Percentiles rank a stretch among this genome's conserved stretches.
phyloP scores from a whole-genome alignment of 1,140 invertebrate species.

The Euwallacea fornicatus region DNA sequence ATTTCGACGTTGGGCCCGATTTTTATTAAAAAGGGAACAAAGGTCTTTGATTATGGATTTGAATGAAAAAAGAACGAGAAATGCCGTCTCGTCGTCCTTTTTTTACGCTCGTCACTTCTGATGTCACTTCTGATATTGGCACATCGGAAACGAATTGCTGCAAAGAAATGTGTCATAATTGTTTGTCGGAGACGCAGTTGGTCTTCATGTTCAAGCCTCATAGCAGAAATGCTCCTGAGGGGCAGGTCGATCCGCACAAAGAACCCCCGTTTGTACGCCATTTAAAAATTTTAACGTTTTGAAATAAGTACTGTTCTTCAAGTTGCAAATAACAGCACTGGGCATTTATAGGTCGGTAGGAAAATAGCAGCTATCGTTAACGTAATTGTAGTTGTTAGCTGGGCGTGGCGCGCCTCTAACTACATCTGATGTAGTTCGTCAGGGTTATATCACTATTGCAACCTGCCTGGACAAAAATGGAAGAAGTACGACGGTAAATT shows the following conservation, averaged over 20 bases:
- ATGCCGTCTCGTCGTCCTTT: background rate
- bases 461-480: constrained; percentile 9
- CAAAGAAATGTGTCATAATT: background rate
- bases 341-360: constrained; percentile 13
- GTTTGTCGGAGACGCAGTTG: too few species aligned
- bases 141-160: background rate
- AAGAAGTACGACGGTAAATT: background rate
- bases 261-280: background rate
- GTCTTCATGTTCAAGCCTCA: too few species aligned
- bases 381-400: constrained; percentile 49
- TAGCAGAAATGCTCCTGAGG: too few species aligned
- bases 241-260: too few species aligned
- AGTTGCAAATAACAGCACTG: background rate
- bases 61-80: constrained; percentile 10
- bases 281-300: background rate
- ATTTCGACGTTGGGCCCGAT: constrained; percentile 22
- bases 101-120: background rate
- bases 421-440: constrained; percentile 10
- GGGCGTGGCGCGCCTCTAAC: constrained; percentile 46
- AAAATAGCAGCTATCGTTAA: constrained; percentile 47
- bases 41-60: constrained; percentile 25
- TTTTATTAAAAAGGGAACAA: constrained; percentile 31
- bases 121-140: background rate
- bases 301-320: background rate
- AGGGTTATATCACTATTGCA: background rate